A percentile compares a stretch with the other conserved stretches of the same genome.
Conservation (phyloP, 2,888 invertebrate species). For the Bellardia pandia region DNA sequence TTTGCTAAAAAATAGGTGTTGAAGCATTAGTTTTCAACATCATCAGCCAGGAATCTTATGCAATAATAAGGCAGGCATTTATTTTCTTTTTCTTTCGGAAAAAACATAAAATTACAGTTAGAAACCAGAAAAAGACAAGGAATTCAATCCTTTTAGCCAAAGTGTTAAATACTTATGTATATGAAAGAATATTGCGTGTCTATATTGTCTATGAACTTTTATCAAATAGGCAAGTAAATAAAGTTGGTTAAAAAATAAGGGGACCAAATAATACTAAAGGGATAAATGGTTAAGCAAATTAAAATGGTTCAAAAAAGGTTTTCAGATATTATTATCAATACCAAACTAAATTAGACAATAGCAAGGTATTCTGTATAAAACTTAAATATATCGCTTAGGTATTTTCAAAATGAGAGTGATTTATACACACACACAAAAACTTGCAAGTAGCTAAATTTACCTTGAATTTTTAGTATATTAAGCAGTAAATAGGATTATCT, state of each 20-base stretch:
- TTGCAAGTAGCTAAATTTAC: too few relatives aligned
- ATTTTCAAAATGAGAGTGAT: too few relatives aligned
- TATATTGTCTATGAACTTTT: constrained; percentile 51
- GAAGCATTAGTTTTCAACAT: constrained; percentile 75
- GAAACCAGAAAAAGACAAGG: constrained; percentile 52
- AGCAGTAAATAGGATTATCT: too few relatives aligned
- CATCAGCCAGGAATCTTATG: constrained; percentile 71
- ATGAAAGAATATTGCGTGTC: constrained; percentile 64
- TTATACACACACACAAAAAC: too few relatives aligned
- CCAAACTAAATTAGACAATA: too few relatives aligned
- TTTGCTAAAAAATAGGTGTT: constrained; percentile 74
- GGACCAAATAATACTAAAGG: not conserved
- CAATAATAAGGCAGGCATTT: constrained; percentile 73
- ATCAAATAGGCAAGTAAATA: constrained; percentile 2
- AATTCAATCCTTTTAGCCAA: constrained; percentile 66
- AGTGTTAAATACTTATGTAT: constrained; percentile 12
- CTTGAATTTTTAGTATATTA: too few relatives aligned
- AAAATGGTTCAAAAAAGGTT: too few relatives aligned
- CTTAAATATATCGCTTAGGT: too few relatives aligned
- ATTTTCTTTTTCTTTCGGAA: not conserved
- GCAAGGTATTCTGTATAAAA: too few relatives aligned
- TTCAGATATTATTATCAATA: too few relatives aligned
- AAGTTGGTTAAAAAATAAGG: not conserved
- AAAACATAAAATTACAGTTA: constrained; percentile 73
- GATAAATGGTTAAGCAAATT: not conserved